Conservation (phyloP, 2,113 vertebrate genomes). For the Pteropus alecto region DNA sequence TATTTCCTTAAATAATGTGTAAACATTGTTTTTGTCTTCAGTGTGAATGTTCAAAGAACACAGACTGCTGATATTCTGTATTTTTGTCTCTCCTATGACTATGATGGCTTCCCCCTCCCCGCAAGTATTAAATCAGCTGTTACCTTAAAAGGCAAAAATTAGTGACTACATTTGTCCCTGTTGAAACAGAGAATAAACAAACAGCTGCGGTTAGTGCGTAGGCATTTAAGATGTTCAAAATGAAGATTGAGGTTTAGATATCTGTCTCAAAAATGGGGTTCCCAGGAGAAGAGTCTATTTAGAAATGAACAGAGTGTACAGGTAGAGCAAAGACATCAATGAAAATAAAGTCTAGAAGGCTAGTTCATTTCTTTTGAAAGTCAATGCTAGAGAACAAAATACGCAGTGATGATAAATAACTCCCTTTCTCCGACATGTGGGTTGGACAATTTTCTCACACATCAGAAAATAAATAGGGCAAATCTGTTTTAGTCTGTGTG, state of each 20-base stretch:
- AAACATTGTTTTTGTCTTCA: constrained; percentile 19
- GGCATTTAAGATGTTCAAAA: constrained; percentile 57
- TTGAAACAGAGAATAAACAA: constrained; percentile 66
- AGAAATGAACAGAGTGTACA: neutral
- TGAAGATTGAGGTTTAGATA: constrained; percentile 40
- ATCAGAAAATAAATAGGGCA: constrained; percentile 55
- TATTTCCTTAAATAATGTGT: neutral
- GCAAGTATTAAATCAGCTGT: constrained; percentile 22
- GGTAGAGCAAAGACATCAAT: neutral
- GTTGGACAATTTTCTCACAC: constrained; percentile 43
- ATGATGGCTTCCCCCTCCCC: neutral
- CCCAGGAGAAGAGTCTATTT: neutral
- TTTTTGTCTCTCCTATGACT: constrained; percentile 26
- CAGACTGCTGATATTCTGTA: neutral
- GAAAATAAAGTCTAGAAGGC: neutral
- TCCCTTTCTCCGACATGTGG: neutral
- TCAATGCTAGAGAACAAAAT: neutral
- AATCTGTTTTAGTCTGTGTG: constrained; percentile 42
- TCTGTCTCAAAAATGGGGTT: constrained; percentile 15
- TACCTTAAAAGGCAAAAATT: constrained; percentile 75
- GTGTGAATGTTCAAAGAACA: neutral
- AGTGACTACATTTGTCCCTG: constrained; percentile 62
- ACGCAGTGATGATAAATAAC: neutral
- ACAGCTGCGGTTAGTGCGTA: constrained; percentile 57
- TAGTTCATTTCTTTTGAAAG: neutral